Base-by-base conservation (phyloP, 2,888 invertebrate genomes). In the Gandaritis pyraliata region DNA sequence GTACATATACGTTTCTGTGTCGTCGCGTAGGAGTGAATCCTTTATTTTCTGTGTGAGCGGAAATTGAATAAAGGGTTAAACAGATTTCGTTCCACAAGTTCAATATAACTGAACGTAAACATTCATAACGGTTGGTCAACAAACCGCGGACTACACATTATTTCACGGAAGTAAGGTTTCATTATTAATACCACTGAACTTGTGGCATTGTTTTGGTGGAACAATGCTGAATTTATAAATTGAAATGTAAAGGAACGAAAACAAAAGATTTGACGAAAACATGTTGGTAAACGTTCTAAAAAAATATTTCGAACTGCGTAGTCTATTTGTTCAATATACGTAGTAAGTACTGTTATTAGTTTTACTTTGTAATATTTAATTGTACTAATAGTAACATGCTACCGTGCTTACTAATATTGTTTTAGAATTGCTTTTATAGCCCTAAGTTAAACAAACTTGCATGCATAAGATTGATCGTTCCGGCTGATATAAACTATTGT, bases 81-180 rank as follows among this genome's bases (percentile, higher is more conserved):
- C 30, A 30, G 18, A 60, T 55, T 50, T 29, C 58, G 29, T 53
- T 13, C 52, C 53, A 49, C 53, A 45, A 50, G 50, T 61, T 61
- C 55, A 55, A 54, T 16, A 61, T 50, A 46, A 55, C 55, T 11
- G 45, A 49, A 53, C 13, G 60, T 54, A 60, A 61, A 61, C 50
- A 55, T 39, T 48, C 29, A 54, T 30, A 41, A 30, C 45, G 36
- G 41, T 51, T 59, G 52, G 38, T 59, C 56, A 52, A 56, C 8
- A 58, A 52, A 59, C 52, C 47, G 16, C 13, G 18, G n/a, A 12
- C 36, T 36, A 45, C 36, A 30, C 36, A 59, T 56, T 49, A 39
- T 64, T 63, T 41, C 30, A 50, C 36, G 41, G 50, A 63, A 63
- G n/a, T 54, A 55, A 45, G 55, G 52, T 30, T 64, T 59, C 59